phyloP scores from a whole-genome alignment of 2,113 vertebrate genomes.

The Pelusios castaneus region DNA sequence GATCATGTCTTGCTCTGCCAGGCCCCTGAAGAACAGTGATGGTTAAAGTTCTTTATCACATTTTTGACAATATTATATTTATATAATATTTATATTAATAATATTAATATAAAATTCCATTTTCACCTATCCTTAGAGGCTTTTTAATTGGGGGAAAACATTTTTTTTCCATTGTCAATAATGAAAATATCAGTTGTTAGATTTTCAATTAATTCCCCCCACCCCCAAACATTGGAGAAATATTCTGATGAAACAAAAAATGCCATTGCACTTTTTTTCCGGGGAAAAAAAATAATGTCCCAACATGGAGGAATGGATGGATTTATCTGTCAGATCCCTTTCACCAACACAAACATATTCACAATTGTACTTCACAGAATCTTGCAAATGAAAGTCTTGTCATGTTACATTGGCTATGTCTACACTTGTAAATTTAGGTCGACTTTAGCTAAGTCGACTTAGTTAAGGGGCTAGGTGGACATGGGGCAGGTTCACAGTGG shows the following conservation, averaged over 20 bases:
- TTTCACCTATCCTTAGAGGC: neutral
- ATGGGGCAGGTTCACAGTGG: too few relatives aligned
- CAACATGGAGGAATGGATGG: neutral
- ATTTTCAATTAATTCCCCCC: neutral
- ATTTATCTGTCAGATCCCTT: neutral
- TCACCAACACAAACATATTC: neutral
- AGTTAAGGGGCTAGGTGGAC: too few relatives aligned
- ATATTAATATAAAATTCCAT: neutral
- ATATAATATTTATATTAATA: neutral
- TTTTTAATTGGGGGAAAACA: neutral
- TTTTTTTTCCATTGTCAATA: neutral
- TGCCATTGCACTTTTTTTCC: neutral
- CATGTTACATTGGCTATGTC: neutral
- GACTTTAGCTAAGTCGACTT: too few relatives aligned
- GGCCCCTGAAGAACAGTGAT: neutral
- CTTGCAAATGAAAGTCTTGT: neutral
- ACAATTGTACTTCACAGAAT: too few relatives aligned
- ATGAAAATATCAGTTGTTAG: neutral
- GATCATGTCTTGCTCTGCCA: neutral
- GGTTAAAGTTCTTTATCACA: neutral
- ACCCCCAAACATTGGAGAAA: neutral
- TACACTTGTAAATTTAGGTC: too few relatives aligned
- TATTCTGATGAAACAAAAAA: neutral
- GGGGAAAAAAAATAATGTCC: neutral
- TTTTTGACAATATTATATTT: neutral